These are phyloP conservation scores for Gonioctena quinquepunctata DNA, from an alignment of 1,140 invertebrate genomes.

Conservation along the genomic window DNA sequence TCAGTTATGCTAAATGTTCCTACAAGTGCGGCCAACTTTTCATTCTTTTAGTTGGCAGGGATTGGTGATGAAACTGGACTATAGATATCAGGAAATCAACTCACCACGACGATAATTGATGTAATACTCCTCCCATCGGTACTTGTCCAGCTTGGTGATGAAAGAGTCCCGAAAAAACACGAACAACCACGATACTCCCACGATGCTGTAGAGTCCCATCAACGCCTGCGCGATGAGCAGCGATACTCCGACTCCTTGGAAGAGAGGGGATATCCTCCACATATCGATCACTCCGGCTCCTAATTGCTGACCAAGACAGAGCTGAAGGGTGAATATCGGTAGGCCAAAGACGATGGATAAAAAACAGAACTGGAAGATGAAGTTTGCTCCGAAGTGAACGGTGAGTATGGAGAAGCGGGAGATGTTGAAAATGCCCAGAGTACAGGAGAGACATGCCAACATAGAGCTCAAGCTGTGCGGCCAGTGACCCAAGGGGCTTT, in stretches of 20 bases:
- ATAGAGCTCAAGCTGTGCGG: constrained; percentile 79
- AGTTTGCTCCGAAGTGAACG: constrained; percentile 86
- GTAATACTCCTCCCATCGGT: constrained; percentile 80
- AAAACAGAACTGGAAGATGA: constrained; percentile 86
- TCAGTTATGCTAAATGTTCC: no score
- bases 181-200: constrained; percentile 88
- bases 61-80: neutral
- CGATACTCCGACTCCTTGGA: constrained; percentile 81
- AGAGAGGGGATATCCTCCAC: constrained; percentile 91
- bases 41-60: no score
- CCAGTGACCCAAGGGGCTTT: constrained; percentile 63
- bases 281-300: constrained; percentile 85
- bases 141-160: constrained; percentile 77
- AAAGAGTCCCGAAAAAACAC: constrained; percentile 88
- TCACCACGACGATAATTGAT: constrained; percentile 68
- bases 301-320: constrained; percentile 83
- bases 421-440: constrained; percentile 85
- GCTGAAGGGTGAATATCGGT: constrained; percentile 81
- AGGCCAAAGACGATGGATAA: constrained; percentile 83
- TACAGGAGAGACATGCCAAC: constrained; percentile 81
- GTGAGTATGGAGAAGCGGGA: constrained; percentile 86
- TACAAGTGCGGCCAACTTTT: no score
- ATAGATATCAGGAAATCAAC: constrained; percentile 24
- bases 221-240: constrained; percentile 78
- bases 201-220: constrained; percentile 83